These are phyloP conservation scores for Chlorodrepanis virens DNA, from an alignment of 2,113 vertebrate species.

Conservation along the genomic window DNA sequence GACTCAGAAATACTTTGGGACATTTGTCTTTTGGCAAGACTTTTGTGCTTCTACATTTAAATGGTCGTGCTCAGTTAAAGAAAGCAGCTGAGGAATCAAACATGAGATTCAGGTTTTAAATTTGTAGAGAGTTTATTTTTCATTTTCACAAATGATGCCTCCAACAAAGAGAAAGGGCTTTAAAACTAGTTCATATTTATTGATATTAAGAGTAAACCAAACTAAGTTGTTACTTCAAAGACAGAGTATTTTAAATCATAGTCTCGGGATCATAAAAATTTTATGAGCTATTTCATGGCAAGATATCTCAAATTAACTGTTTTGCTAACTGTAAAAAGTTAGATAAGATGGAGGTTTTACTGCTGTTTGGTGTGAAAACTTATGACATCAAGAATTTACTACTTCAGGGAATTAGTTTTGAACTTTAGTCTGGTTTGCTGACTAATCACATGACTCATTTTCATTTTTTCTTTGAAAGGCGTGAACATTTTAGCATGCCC, in stretches of 20 bases:
- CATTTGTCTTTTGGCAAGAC: neutral
- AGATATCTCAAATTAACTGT: neutral
- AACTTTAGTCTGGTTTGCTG: neutral
- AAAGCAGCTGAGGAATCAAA: neutral
- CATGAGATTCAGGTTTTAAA: neutral
- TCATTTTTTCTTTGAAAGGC: neutral
- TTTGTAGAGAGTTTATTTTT: neutral
- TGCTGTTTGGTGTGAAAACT: neutral
- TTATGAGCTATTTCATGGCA: neutral
- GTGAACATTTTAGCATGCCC: neutral
- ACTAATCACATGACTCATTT: neutral
- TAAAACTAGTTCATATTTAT: neutral
- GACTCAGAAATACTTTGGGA: neutral
- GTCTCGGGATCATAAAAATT: neutral
- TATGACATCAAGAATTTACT: neutral
- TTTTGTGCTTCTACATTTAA: neutral
- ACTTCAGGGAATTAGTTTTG: neutral
- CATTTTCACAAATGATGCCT: neutral
- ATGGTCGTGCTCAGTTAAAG: accelerated
- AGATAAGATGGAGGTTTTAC: neutral
- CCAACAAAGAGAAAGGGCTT: neutral
- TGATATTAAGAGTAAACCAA: neutral
- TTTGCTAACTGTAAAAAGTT: neutral
- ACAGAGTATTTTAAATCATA: neutral
- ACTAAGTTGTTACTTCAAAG: neutral